Evolutionary conservation across 2,888 invertebrate genomes (phyloP).

Genomic region (Phortica okadai): DNA sequence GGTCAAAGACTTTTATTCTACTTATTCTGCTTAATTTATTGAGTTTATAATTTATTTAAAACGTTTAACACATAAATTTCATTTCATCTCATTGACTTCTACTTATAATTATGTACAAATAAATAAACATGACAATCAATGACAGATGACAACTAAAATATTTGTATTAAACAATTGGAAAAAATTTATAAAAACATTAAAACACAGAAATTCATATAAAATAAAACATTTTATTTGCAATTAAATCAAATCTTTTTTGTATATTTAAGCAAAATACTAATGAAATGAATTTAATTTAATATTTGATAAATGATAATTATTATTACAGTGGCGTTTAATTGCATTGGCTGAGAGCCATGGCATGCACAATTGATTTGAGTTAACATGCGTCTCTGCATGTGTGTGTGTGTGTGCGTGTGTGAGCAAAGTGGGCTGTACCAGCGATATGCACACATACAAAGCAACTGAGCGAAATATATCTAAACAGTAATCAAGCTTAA

Average conservation of each 20-base stretch:
- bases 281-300: constrained; percentile 46
- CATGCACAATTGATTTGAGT: background rate
- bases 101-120: too few relatives aligned
- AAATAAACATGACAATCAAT: too few relatives aligned
- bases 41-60: too few relatives aligned
- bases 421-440: constrained; percentile 69
- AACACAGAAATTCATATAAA: background rate
- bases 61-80: too few relatives aligned
- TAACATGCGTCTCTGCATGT: background rate
- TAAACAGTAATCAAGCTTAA: constrained; percentile 70
- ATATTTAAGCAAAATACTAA: constrained; percentile 47
- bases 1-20: too few relatives aligned
- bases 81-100: too few relatives aligned
- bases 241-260: constrained; percentile 31
- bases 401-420: background rate
- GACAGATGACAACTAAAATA: background rate
- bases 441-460: constrained; percentile 45
- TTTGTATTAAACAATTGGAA: background rate
- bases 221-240: background rate
- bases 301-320: constrained; percentile 54
- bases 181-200: too few relatives aligned
- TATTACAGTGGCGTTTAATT: constrained; percentile 32
- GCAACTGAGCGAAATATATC: constrained; percentile 47
- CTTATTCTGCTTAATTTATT: too few relatives aligned
- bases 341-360: constrained; percentile 12